A percentile compares a stretch with the other conserved stretches of the same genome.
Conservation (phyloP, 2,113 vertebrate genomes). For the Phainopepla nitens region DNA sequence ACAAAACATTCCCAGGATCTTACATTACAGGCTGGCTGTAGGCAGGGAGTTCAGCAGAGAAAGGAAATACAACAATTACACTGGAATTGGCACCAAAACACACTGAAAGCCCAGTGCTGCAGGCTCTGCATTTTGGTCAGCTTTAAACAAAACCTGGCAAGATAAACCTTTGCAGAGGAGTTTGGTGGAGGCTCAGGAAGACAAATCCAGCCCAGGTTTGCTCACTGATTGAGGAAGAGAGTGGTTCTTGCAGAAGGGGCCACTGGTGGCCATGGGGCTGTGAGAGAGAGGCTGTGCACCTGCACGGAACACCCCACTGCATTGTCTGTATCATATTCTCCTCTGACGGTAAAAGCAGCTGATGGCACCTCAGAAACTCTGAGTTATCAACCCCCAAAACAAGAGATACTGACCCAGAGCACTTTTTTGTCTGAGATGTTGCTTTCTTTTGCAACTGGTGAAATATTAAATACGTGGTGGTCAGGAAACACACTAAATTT, state of each 20-base stretch:
- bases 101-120: neutral
- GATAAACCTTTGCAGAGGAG: neutral
- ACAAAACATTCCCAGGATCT: neutral
- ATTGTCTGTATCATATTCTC: neutral
- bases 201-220: neutral
- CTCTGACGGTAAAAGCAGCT: neutral
- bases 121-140: neutral
- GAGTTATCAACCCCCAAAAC: neutral
- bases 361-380: neutral
- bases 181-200: neutral
- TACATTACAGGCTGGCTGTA: neutral
- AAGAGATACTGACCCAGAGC: neutral
- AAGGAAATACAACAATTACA: neutral
- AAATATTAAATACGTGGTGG: accelerated
- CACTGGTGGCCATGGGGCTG: neutral
- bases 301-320: neutral
- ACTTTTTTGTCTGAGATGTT: neutral
- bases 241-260: neutral
- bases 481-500: neutral
- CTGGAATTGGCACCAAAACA: neutral
- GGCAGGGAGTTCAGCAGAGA: neutral
- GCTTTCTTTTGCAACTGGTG: neutral
- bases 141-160: neutral
- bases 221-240: neutral
- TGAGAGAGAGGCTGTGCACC: neutral